Evolutionary conservation across 1,140 invertebrate genomes (phyloP).

Genomic region (Charaxes varanes): DNA sequence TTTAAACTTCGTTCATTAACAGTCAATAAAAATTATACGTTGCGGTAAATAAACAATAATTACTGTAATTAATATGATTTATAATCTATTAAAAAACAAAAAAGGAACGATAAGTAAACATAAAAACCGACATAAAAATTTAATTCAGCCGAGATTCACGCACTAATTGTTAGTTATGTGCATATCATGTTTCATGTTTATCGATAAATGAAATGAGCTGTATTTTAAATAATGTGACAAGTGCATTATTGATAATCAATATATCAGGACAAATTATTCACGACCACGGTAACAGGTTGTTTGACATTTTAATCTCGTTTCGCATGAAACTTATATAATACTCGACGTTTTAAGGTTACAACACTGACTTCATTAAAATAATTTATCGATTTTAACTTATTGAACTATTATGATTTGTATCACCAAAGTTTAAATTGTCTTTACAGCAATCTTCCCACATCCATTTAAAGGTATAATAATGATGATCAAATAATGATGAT

Average conservation of each 20-base stretch:
- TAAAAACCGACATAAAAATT: background rate
- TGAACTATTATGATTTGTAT: too few relatives aligned
- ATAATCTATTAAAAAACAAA: too few relatives aligned
- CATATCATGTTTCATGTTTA: too few relatives aligned
- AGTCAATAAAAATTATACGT: too few relatives aligned
- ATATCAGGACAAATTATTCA: slow-evolving; percentile 11
- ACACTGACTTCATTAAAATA: slow-evolving; percentile 3
- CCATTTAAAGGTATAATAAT: too few relatives aligned
- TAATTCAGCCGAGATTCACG: background rate
- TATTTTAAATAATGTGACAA: slow-evolving; percentile 2
- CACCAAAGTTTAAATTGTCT: too few relatives aligned
- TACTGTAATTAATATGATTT: too few relatives aligned
- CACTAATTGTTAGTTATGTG: slow-evolving; percentile 2
- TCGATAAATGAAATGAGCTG: slow-evolving; percentile 1
- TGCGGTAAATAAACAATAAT: too few relatives aligned
- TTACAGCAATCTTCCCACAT: too few relatives aligned
- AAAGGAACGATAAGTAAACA: too few relatives aligned
- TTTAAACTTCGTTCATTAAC: too few relatives aligned
- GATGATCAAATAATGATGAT: too few relatives aligned
- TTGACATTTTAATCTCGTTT: slow-evolving; percentile 10
- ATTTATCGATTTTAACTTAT: background rate
- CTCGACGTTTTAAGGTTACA: slow-evolving; percentile 8
- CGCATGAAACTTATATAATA: slow-evolving; percentile 8
- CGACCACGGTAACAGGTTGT: slow-evolving; percentile 10
- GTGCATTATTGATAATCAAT: slow-evolving; percentile 5